A percentile compares a stretch with the other conserved stretches of the same genome.
Conservation (phyloP, 2,888 invertebrate species). For the Xylota sylvarum region DNA sequence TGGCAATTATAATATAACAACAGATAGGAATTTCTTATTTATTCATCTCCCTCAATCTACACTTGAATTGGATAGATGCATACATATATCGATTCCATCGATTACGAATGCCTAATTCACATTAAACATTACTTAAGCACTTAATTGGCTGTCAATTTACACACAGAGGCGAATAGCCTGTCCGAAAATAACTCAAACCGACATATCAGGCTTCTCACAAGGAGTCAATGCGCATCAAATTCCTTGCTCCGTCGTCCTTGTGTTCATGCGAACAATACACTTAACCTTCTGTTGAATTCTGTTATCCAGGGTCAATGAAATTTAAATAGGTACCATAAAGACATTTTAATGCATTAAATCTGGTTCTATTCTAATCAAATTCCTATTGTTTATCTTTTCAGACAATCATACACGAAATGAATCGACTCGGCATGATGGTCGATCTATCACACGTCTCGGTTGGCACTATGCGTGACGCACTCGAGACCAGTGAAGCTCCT, state of each 20-base stretch:
- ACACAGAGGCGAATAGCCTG: not conserved
- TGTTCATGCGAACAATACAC: not conserved
- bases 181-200: not conserved
- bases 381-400: constrained; percentile 83
- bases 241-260: not conserved
- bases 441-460: constrained; percentile 93
- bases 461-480: constrained; percentile 92
- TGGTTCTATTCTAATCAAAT: not conserved
- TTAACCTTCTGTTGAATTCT: not conserved
- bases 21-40: not conserved
- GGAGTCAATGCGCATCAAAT: not conserved
- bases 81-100: constrained; percentile 2
- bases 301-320: not conserved
- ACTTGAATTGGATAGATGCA: not conserved
- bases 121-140: constrained; percentile 18
- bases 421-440: constrained; percentile 94
- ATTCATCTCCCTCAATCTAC: not conserved
- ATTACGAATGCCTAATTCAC: constrained; percentile 5
- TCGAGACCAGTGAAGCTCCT: constrained; percentile 91
- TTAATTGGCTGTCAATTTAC: constrained; percentile 29
- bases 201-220: not conserved
- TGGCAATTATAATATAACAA: not conserved
- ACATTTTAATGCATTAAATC: not conserved
- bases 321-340: not conserved
- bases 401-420: constrained; percentile 94